Evolutionary conservation across 2,113 vertebrate genomes (phyloP).

Genomic region (Leptosomus discolor): DNA sequence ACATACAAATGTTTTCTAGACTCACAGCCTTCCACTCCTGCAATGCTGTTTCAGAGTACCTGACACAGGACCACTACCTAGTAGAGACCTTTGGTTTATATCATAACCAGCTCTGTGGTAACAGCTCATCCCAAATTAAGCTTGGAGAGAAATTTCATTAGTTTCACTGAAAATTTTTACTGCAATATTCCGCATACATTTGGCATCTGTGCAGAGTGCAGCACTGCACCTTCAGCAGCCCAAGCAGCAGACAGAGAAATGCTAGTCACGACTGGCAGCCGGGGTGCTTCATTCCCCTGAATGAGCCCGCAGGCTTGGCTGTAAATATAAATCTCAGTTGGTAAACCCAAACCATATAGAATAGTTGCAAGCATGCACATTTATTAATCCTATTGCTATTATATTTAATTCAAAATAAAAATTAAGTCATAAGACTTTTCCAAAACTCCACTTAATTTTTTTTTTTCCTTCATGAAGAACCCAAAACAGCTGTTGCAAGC

Average conservation of each 20-base stretch:
- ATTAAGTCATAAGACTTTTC: not conserved
- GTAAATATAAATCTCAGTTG: not conserved
- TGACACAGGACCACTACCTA: not conserved
- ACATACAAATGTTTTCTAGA: not conserved
- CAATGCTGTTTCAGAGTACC: not conserved
- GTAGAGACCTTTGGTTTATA: not conserved
- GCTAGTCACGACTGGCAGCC: rapidly evolving
- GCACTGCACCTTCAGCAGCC: not conserved
- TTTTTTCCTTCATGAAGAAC: not conserved
- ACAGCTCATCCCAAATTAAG: not conserved
- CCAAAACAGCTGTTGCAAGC: not conserved
- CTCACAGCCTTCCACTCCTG: not conserved
- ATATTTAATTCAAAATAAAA: not conserved
- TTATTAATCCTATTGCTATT: not conserved
- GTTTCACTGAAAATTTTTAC: not conserved
- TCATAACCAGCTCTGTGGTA: not conserved
- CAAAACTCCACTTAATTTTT: not conserved
- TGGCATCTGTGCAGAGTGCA: not conserved
- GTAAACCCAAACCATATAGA: not conserved
- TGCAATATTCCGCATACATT: not conserved
- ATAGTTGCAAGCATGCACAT: not conserved
- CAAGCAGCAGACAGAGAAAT: not conserved
- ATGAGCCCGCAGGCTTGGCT: not conserved
- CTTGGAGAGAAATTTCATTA: not conserved
- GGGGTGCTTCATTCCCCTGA: not conserved